These are phyloP conservation scores for Craniophora ligustri DNA, from an alignment of 2,888 invertebrate genomes.

Conservation along the genomic window DNA sequence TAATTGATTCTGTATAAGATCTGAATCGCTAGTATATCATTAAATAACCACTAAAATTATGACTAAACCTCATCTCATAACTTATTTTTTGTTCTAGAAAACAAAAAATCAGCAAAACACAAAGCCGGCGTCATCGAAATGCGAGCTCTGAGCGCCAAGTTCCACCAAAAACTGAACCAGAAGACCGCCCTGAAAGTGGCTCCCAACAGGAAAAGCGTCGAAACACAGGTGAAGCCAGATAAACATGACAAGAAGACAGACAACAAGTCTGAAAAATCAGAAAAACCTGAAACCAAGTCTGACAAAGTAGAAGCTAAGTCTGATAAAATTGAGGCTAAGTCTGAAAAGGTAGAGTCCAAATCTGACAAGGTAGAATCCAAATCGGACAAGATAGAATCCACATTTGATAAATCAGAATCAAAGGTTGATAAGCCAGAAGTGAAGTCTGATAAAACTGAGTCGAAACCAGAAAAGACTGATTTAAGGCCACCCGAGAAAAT, in stretches of 20 bases:
- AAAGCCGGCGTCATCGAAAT: conserved; percentile 85
- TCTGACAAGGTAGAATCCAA: conserved; percentile 37
- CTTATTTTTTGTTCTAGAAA: conserved; percentile 64
- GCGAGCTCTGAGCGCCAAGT: conserved; percentile 83
- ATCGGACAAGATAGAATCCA: conserved; percentile 27
- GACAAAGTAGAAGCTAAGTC: conserved; percentile 26
- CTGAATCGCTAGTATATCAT: too few relatives aligned
- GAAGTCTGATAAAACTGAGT: conserved; percentile 46
- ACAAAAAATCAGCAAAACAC: conserved; percentile 77
- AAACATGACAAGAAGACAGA: conserved; percentile 66
- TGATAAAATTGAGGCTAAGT: conserved; percentile 29
- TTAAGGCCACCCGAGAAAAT: conserved; percentile 46
- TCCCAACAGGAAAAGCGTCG: conserved; percentile 74
- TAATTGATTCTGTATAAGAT: too few relatives aligned
- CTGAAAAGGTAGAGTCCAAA: conserved; percentile 30
- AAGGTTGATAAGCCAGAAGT: conserved; percentile 44
- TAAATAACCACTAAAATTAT: too few relatives aligned
- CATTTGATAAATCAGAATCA: conserved; percentile 26
- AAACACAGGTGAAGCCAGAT: conserved; percentile 66
- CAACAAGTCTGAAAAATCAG: conserved; percentile 26
- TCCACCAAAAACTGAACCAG: conserved; percentile 73
- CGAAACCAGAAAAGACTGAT: conserved; percentile 56
- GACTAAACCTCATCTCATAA: background rate
- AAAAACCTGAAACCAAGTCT: conserved; percentile 19
- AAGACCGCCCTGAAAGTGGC: conserved; percentile 69